A percentile compares a stretch with the other conserved stretches of the same genome.
Evolutionary conservation across 2,113 vertebrate species (phyloP).

Genomic region (Halcyon senegalensis): DNA sequence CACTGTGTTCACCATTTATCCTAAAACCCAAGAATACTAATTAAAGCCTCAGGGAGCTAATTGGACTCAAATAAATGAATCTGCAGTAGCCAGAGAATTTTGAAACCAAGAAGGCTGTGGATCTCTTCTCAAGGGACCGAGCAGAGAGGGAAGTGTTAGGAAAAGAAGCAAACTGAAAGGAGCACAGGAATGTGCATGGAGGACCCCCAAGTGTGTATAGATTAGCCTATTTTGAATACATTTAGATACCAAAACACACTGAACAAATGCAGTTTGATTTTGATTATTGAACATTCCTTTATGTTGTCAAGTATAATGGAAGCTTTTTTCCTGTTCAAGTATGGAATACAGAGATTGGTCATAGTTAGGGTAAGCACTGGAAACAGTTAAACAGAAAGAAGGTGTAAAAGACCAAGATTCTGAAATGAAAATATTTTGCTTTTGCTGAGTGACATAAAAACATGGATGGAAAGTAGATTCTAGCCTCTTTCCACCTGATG

Average conservation of each 20-base stretch:
- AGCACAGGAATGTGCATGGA: not conserved
- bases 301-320: not conserved
- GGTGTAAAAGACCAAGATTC: not conserved
- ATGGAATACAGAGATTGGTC: not conserved
- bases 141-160: not conserved
- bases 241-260: not conserved
- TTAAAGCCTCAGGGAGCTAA: not conserved
- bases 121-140: not conserved
- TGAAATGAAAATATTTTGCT: not conserved
- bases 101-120: not conserved
- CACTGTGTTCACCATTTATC: not conserved
- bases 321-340: not conserved
- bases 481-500: not conserved
- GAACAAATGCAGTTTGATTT: not conserved
- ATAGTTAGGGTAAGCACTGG: not conserved
- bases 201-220: not conserved
- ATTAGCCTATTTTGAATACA: not conserved
- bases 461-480: not conserved
- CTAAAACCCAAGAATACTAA: not conserved
- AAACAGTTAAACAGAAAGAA: not conserved
- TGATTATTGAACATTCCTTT: not conserved
- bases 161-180: not conserved
- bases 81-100: not conserved
- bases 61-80: not conserved
- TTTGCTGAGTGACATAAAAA: not conserved